Evolutionary conservation across 2,797 vertebrate genomes (phyloP).

Genomic region (Tangara arthus): DNA sequence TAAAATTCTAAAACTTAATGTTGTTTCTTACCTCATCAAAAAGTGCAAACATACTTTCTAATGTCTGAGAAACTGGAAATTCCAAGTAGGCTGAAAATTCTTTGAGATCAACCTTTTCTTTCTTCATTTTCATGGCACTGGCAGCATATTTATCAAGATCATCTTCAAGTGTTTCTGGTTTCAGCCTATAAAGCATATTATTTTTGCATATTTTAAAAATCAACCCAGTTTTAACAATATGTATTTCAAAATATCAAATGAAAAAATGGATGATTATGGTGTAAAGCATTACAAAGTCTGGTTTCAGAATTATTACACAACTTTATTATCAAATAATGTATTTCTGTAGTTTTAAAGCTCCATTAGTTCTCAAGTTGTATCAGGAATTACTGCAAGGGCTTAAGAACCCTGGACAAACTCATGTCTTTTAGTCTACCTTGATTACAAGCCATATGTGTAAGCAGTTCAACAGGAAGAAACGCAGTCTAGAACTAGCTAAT

Average conservation of each 20-base stretch:
- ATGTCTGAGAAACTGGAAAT: conserved; percentile 81
- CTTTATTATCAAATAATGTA: not conserved
- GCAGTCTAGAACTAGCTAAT: not conserved
- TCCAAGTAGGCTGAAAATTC: conserved; percentile 87
- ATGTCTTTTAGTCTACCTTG: not conserved
- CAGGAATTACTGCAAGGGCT: not conserved
- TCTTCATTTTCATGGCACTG: conserved; percentile 78
- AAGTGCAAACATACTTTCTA: conserved; percentile 88
- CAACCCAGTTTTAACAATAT: not conserved
- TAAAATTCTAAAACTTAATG: not conserved
- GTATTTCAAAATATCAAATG: not conserved
- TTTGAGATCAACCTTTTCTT: conserved; percentile 75
- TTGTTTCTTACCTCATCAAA: conserved; percentile 88
- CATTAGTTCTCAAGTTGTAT: not conserved
- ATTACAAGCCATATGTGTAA: not conserved
- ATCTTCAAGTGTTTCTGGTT: conserved; percentile 84
- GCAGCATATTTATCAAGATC: conserved; percentile 83
- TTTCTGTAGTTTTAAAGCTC: not conserved
- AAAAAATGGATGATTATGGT: not conserved
- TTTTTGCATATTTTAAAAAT: conserved; percentile 6
- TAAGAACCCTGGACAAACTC: not conserved
- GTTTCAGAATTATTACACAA: not conserved
- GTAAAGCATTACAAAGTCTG: not conserved
- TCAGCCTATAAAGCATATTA: conserved; percentile 77
- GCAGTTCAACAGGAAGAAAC: not conserved